A percentile compares a stretch with the other conserved stretches of the same genome.
phyloP scores from a whole-genome alignment of 2,888 invertebrate species.

The Emmelina monodactyla region DNA sequence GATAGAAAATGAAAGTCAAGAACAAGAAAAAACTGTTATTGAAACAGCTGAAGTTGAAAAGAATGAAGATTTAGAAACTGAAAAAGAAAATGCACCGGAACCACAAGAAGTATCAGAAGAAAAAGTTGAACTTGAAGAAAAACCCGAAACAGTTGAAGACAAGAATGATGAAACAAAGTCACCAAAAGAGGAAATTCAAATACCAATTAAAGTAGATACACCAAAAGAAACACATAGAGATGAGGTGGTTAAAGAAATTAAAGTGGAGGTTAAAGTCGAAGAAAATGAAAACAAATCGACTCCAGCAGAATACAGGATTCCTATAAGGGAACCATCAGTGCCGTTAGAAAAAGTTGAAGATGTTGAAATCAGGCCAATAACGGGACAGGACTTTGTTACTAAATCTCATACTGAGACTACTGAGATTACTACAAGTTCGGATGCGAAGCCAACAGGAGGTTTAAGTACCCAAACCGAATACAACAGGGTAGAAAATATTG shows the following conservation, averaged over 20 bases:
- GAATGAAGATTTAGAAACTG: background rate
- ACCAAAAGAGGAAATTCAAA: conserved; percentile 14
- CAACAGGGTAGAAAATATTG: conserved; percentile 51
- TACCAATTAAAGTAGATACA: conserved; percentile 12
- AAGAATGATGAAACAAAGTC: conserved; percentile 13
- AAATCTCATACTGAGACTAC: conserved; percentile 46
- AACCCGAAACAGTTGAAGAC: background rate
- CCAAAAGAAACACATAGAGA: conserved; percentile 10
- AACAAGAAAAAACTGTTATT: conserved; percentile 15
- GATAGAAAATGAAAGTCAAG: conserved; percentile 14
- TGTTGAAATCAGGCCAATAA: conserved; percentile 55
- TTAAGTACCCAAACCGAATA: conserved; percentile 48
- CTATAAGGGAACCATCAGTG: conserved; percentile 45
- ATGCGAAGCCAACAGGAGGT: conserved; percentile 32
- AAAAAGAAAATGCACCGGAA: conserved; percentile 15
- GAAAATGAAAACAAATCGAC: conserved; percentile 15
- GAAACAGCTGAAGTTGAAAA: background rate
- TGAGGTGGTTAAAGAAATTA: conserved; percentile 16
- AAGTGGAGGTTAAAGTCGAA: conserved; percentile 9
- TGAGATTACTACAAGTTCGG: conserved; percentile 42
- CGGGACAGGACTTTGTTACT: conserved; percentile 36
- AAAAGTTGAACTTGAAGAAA: background rate
- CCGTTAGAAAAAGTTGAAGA: conserved; percentile 55
- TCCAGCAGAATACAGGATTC: conserved; percentile 25
- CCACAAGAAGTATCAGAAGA: conserved; percentile 17